Percentiles rank a stretch among this genome's conserved stretches.
These are phyloP conservation scores for Ceriagrion tenellum DNA, from an alignment of 2,888 invertebrate genomes.

Conservation along the genomic window DNA sequence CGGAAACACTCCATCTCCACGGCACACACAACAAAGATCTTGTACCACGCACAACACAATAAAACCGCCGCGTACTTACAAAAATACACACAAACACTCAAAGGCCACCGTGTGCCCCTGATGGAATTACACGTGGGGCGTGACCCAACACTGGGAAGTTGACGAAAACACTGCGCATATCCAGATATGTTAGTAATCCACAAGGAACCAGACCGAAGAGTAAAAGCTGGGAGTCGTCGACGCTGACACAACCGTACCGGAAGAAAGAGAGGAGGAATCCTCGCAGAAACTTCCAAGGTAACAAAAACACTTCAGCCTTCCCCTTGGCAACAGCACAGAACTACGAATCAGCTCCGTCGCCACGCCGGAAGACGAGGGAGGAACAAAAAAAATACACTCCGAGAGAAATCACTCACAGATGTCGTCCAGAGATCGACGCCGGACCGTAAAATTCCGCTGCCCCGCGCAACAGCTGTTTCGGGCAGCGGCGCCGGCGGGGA, in stretches of 20 bases:
- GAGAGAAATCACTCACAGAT: not conserved
- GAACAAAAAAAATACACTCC: not conserved
- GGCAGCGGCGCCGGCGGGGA: not conserved
- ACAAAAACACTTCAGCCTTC: not conserved
- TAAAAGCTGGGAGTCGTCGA: not conserved
- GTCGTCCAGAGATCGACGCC: conserved; percentile 32
- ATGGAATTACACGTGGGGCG: not conserved
- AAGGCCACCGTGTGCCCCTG: not conserved
- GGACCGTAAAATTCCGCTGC: conserved; percentile 2
- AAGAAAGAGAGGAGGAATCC: not conserved
- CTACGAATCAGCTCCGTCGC: not conserved
- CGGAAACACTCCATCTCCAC: conserved; percentile 31
- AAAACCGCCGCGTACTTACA: not conserved
- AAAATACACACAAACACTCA: not conserved
- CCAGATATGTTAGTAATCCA: conserved; percentile 16
- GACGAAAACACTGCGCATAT: not conserved
- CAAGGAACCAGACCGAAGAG: not conserved
- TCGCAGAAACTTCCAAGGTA: not conserved
- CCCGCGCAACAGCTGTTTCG: conserved; percentile 26
- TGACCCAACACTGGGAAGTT: not conserved
- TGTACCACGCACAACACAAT: not conserved
- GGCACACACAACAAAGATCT: not conserved
- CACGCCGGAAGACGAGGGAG: not conserved
- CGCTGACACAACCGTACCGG: not conserved
- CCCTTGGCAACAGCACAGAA: conserved; percentile 6